Base-by-base conservation (phyloP, 2,113 vertebrate species). In the Pavo muticus region DNA sequence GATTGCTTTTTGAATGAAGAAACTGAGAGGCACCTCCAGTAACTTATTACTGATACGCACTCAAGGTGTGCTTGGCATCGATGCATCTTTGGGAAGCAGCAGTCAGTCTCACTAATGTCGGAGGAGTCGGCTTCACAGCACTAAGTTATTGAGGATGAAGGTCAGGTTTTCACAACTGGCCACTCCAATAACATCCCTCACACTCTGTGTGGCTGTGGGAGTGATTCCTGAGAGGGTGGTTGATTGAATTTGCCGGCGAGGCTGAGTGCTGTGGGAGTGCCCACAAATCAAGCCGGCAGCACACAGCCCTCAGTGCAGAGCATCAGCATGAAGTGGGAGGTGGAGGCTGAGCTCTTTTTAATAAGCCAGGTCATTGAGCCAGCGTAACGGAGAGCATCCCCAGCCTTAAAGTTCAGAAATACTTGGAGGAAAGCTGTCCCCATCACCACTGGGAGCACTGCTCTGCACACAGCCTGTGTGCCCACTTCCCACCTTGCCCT, bases 1-100 rank as follows among this genome's bases (percentile, higher is more conserved):
- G 93, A 95, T 95, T 95, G 80, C 90, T 93, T 96, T 91, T 93
- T 96, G 90, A 95, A 82, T 91, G 94, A 95, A 92, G 89, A 84
- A 95, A 47, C 79, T 3, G 25, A 78, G 86, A 94, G 86, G 67
- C 70, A 95, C 73, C 59, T 87, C n/a, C 86, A 75, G 76, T 78
- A 95, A 95, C 90, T 93, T 94, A 87, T 70, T 63, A n/a, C 80
- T 86, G 63, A 91, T 32, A 75, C 32, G 42, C 54, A 24, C 50
- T 84, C 76, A 17, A 61, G 86, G 83, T 88, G 86, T 76, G 21
- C 73, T 90, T 70, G 90, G 84, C 92, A 39, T 87, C 80, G 8
- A 9, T 65, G 67, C 80, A 10, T 87, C 88, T 92, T 54, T 7
- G 3, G 74, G 84, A 89, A 87, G 71, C 94, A 92, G 93, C 94